Evolutionary conservation across 2,888 invertebrate species (phyloP), one percentile per base, ranked within the genome.

Genomic region (Apamea sordens): DNA sequence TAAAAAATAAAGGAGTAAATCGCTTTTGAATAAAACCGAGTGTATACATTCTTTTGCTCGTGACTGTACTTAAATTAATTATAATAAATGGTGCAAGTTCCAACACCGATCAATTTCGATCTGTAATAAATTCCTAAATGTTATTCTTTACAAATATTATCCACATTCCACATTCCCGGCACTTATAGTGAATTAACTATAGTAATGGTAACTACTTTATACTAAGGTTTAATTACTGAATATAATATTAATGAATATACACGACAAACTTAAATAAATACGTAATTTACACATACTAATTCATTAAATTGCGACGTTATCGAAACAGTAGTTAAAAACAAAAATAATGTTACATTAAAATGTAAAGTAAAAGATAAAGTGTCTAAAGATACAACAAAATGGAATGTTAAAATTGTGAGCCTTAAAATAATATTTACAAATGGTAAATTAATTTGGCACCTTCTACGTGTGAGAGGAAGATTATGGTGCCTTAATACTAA

Each of bases 141-240:
- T 82, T 76, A 86, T 77, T 77, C 73, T 77, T 79, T 88, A 88
- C 72, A 84, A 86, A 87, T 87, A 87, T 84, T 89, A 91, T 91
- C 92, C 93, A 89, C 95, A 96, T 96, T 96, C 96, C 96, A 96
- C 96, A 85, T 90, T 94, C 96, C 96, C 96, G 96, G 96, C 96
- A 92, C 96, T 94, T 94, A 92, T 74, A 80, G 79, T 80, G 80
- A 86, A 82, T 80, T 86, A 82, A 76, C 87, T 92, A 91, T 77
- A 77, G 79, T 90, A 89, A 87, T 93, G 94, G 94, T 94, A 94
- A 94, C 94, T 91, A 89, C 85, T 80, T 86, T 88, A 87, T 80
- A 79, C 85, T 90, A 89, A 79, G 28, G n/a, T 77, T 78, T 89
- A 87, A 63, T 88, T 89, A 81, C 72, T 87, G 79, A 76, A 82